Evolutionary conservation across 2,888 invertebrate genomes (phyloP), one percentile per base, ranked within the genome.

Genomic region (Euplexia lucipara): DNA sequence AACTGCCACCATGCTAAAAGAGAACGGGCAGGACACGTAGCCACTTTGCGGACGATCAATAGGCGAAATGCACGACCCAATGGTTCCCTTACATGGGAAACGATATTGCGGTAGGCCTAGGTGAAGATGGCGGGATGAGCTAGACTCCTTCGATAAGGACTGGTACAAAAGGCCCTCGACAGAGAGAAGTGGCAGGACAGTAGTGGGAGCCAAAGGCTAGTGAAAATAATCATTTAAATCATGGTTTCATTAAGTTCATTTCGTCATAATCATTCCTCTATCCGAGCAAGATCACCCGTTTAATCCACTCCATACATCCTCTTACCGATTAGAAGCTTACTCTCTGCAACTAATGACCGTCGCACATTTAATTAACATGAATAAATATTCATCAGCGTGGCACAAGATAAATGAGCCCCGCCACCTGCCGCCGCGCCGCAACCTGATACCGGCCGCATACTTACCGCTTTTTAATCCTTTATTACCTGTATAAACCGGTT

Each of bases 351-450:
- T 81, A 79, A 79, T 79, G 80, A 66, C 71, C 67, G 60, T 62
- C 61, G 73, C 59, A 62, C 68, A 75, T 74, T 81, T 83, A 78
- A 78, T 87, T 86, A 83, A 70, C 83, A 82, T 84, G 82, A 80
- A 78, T 86, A 84, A 86, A 87, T 86, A 87, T 86, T 87, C 84
- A 85, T 81, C 78, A 83, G 64, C 53, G 54, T 51, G 57, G 61
- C 70, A 67, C 59, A 76, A 83, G 83, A 84, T 84, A 77, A 86
- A 86, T 85, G 82, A 78, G 70, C 49, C 60, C 59, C 42, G 68
- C 65, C 81, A 83, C 79, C 79, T 78, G 79, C 69, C 74, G 44
- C 56, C 62, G 60, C 34, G 39, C 48, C 44, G 16, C 49, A 58
- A 60, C 54, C 51, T 66, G 77, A 58, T 60, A 60, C 76, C 32